Percentiles rank a stretch among this genome's conserved stretches.
phyloP scores from a whole-genome alignment of 2,888 invertebrate genomes.

The Rhynchonema sp. region DNA sequence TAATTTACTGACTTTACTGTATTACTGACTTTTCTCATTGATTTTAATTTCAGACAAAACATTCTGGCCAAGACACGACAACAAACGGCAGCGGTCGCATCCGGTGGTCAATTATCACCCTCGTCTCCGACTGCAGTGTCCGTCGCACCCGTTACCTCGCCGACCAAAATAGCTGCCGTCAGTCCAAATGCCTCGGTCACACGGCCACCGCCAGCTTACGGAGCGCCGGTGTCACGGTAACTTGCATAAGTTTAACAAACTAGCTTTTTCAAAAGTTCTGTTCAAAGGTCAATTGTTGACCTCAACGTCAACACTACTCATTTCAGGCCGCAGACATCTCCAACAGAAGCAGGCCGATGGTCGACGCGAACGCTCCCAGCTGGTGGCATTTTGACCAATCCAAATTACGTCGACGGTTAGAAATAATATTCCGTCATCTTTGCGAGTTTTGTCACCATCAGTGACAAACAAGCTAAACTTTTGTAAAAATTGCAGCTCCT shows the following conservation, averaged over 20 bases:
- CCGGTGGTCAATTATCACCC: too few species aligned
- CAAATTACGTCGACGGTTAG: background rate
- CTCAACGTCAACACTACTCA: too few species aligned
- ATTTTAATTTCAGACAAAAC: background rate
- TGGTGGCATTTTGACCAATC: background rate
- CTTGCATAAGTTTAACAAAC: too few species aligned
- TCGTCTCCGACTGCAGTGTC: background rate
- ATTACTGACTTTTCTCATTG: too few species aligned
- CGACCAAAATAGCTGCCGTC: background rate
- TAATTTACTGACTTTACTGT: too few species aligned
- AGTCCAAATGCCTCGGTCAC: background rate
- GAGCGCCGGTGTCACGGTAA: background rate
- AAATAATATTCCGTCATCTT: too few species aligned
- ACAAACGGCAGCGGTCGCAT: background rate
- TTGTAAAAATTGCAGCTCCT: too few species aligned
- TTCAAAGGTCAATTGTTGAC: too few species aligned
- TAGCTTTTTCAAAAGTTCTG: too few species aligned
- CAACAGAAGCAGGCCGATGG: too few species aligned
- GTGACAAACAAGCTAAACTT: background rate
- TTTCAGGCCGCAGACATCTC: too few species aligned
- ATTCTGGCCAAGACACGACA: conserved; percentile 4
- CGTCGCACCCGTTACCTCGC: background rate
- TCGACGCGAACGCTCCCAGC: too few species aligned
- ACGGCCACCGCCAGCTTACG: background rate
- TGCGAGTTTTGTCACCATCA: background rate